Evolutionary conservation across 2,797 vertebrate genomes (phyloP).

Genomic region (Gymnopithys bicolor): DNA sequence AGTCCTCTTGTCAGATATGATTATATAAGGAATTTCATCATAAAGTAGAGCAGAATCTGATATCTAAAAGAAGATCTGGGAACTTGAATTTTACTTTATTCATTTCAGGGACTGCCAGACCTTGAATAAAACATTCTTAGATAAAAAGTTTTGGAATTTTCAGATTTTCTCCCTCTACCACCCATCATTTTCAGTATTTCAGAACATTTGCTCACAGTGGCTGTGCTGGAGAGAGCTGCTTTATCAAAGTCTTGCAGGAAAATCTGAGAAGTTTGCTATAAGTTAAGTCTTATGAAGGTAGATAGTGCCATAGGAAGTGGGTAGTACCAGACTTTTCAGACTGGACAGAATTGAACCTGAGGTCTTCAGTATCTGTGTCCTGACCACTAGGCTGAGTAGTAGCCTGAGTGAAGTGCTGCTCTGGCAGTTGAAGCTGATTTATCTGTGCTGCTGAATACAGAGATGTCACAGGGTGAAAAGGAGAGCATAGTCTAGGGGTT

Average conservation of each 20-base stretch:
- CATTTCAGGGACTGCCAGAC: background rate
- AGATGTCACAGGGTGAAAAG: background rate
- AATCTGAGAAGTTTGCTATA: background rate
- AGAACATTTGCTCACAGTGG: background rate
- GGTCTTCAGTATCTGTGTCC: background rate
- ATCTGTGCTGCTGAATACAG: background rate
- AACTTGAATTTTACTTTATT: background rate
- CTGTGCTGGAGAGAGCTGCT: background rate
- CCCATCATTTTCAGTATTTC: background rate
- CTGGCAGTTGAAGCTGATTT: background rate
- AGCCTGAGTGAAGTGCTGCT: background rate
- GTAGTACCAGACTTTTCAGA: background rate
- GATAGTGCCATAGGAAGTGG: background rate
- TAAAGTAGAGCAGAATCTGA: background rate
- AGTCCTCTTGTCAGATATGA: background rate
- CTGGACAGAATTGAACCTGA: background rate
- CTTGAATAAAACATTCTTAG: background rate
- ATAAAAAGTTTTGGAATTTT: background rate
- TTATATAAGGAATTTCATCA: background rate
- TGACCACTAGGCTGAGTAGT: background rate
- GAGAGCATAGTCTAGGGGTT: accelerated
- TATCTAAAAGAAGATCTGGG: background rate
- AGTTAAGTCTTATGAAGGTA: background rate
- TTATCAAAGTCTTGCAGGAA: background rate
- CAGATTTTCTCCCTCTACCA: background rate